phyloP scores from a whole-genome alignment of 2,113 vertebrate species.

The Percina caprodes region DNA sequence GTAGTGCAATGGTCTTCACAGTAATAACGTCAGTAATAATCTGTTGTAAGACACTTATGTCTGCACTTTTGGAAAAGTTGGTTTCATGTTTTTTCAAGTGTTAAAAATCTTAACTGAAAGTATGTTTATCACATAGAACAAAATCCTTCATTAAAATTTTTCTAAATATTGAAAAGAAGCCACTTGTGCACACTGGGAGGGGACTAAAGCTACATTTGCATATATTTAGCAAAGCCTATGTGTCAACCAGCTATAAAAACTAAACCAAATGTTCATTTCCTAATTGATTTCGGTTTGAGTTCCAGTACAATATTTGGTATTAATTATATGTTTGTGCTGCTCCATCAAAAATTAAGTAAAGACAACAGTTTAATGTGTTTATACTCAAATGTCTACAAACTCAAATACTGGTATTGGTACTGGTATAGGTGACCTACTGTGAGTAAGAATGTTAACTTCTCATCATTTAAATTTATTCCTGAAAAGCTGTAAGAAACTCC shows the following conservation, averaged over 20 bases:
- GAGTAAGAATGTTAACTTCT: background rate
- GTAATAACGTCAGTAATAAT: slow-evolving; percentile 6
- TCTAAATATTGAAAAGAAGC: slow-evolving; percentile 15
- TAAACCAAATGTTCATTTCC: background rate
- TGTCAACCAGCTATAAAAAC: background rate
- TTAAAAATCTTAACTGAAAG: background rate
- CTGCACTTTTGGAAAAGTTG: background rate
- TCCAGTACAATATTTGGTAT: background rate
- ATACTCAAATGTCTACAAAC: background rate
- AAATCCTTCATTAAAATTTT: background rate
- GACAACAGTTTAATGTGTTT: background rate
- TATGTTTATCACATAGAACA: background rate
- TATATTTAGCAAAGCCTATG: background rate
- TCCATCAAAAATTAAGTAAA: background rate
- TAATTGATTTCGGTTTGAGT: background rate
- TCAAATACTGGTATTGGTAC: background rate
- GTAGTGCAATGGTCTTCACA: slow-evolving; percentile 7
- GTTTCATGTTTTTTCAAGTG: slow-evolving; percentile 1
- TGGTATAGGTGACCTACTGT: background rate
- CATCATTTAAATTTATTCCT: background rate
- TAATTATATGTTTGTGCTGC: background rate
- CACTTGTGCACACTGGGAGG: background rate
- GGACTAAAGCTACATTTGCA: background rate
- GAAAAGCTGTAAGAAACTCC: background rate
- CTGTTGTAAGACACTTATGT: background rate